Evolutionary conservation across 2,888 invertebrate species (phyloP).

Genomic region (Autographa pulchrina): DNA sequence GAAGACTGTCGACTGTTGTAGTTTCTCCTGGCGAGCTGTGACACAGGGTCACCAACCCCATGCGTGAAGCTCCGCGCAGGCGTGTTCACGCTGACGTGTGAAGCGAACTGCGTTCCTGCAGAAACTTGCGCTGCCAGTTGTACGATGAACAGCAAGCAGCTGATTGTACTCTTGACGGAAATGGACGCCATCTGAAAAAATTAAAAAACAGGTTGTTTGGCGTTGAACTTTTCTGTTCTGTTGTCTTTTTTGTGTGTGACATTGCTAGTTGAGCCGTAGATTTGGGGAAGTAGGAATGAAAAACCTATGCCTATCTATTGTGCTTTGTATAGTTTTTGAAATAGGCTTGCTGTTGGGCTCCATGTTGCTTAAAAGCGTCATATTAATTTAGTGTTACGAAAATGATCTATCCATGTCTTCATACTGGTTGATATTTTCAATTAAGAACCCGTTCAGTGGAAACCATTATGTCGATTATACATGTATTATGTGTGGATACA

Average conservation of each 20-base stretch:
- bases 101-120: slow-evolving; percentile 79
- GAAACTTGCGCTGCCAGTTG: slow-evolving; percentile 62
- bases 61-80: slow-evolving; percentile 83
- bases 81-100: slow-evolving; percentile 84
- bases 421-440: not conserved
- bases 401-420: not conserved
- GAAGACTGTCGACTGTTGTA: slow-evolving; percentile 56
- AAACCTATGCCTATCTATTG: no score
- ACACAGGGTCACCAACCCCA: slow-evolving; percentile 83
- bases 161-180: slow-evolving; percentile 46
- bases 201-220: not conserved
- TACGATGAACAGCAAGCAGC: slow-evolving; percentile 61
- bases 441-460: not conserved
- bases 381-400: no score
- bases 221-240: no score
- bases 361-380: no score
- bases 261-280: no score
- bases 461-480: slow-evolving; percentile 13
- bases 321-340: no score
- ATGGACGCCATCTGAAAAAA: slow-evolving; percentile 58
- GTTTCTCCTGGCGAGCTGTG: slow-evolving; percentile 59
- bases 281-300: no score
- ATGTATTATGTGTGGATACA: not conserved
- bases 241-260: no score
- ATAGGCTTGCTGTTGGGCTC: no score